Conservation (phyloP, 2,797 vertebrate genomes). For the Rhabdophis nuchalis region DNA sequence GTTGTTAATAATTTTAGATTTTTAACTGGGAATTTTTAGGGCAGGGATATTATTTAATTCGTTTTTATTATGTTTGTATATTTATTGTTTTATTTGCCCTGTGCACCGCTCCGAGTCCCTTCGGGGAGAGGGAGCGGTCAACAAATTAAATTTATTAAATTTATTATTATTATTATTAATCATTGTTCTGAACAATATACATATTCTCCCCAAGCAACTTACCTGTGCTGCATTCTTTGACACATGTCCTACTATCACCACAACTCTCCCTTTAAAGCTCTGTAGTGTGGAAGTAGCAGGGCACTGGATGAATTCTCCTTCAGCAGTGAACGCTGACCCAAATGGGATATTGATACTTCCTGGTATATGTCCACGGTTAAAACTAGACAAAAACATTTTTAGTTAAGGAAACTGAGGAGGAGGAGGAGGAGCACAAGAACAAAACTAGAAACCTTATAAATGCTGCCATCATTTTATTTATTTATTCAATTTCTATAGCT, state of each 20-base stretch:
- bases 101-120: too few relatives aligned
- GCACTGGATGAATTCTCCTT: constrained; percentile 84
- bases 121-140: too few relatives aligned
- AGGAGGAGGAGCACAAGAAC: neutral
- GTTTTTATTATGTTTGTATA: too few relatives aligned
- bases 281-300: constrained; percentile 79
- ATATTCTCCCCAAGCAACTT: constrained; percentile 53
- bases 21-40: too few relatives aligned
- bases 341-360: constrained; percentile 92
- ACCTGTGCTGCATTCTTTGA: constrained; percentile 82
- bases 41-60: too few relatives aligned
- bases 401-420: constrained; percentile 66
- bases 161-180: too few relatives aligned
- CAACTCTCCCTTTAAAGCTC: constrained; percentile 86
- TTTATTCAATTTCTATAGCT: neutral
- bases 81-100: too few relatives aligned
- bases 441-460: neutral
- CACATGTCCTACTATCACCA: constrained; percentile 87
- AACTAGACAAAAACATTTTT: constrained; percentile 69
- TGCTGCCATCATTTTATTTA: neutral
- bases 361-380: constrained; percentile 88
- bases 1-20: too few relatives aligned
- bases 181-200: neutral
- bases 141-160: too few relatives aligned
- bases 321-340: constrained; percentile 76